A percentile compares a stretch with the other conserved stretches of the same genome.
Conservation (phyloP, 2,113 vertebrate genomes). For the Amblyornis subalaris region DNA sequence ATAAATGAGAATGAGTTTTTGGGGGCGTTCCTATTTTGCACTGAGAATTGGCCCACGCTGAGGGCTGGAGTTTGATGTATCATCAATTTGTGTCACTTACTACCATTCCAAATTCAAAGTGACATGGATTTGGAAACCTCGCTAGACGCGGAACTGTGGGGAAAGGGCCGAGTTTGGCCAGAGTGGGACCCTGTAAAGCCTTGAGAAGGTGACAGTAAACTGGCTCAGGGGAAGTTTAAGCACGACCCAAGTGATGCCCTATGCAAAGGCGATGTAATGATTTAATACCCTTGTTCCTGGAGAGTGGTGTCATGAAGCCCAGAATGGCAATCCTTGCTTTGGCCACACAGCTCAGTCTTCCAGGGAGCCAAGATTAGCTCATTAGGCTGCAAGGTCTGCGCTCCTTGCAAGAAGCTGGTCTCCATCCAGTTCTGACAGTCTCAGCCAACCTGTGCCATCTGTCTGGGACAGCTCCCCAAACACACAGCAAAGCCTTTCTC, state of each 20-base stretch:
- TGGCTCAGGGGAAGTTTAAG: not conserved
- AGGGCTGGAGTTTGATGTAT: not conserved
- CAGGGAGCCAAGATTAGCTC: conserved; percentile 4
- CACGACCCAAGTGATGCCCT: rapidly evolving
- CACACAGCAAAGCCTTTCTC: not conserved
- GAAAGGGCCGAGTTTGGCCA: not conserved
- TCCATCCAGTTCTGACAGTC: not conserved
- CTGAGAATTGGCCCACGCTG: not conserved
- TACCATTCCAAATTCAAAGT: not conserved
- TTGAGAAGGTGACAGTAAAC: not conserved
- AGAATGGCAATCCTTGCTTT: not conserved
- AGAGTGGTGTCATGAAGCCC: not conserved
- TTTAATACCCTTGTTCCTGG: not conserved
- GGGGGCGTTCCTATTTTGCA: not conserved
- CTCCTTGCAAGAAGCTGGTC: conserved; percentile 32
- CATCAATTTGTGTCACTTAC: not conserved
- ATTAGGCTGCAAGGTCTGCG: not conserved
- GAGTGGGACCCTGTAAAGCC: not conserved
- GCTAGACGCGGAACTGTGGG: not conserved
- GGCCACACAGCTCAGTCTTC: not conserved
- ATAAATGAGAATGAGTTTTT: not conserved
- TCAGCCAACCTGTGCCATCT: conserved; percentile 22
- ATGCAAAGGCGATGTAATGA: not conserved
- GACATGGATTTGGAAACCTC: conserved; percentile 19
- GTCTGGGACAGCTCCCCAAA: not conserved